Percentiles rank a stretch among this genome's conserved stretches.
These are phyloP conservation scores for Procambarus clarkii DNA, from an alignment of 1,140 invertebrate species.

Conservation along the genomic window DNA sequence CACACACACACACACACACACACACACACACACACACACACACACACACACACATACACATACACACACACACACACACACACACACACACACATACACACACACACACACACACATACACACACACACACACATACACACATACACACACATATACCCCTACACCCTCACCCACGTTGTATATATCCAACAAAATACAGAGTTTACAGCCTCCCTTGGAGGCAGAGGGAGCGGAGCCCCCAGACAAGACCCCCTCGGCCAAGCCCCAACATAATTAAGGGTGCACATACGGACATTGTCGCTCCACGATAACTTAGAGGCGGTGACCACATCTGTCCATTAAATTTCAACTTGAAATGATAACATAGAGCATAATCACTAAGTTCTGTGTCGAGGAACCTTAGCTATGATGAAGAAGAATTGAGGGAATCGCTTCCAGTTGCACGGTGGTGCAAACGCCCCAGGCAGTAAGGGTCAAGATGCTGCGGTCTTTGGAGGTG, in stretches of 20 bases:
- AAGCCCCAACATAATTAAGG: not conserved
- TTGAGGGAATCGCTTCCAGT: not conserved
- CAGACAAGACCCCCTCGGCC: not conserved
- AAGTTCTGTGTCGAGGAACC: conserved; percentile 50
- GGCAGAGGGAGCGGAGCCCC: not conserved
- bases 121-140: not conserved
- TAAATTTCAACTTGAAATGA: conserved; percentile 38
- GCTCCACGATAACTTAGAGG: not conserved
- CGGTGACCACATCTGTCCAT: conserved; percentile 44
- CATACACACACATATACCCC: not conserved
- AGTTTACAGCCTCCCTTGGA: too few relatives aligned
- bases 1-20: conserved; percentile 5
- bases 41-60: conserved; percentile 2
- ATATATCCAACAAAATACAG: too few relatives aligned
- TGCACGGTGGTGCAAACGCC: not conserved
- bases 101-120: not conserved
- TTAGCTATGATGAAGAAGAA: conserved; percentile 56
- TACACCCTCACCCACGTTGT: not conserved
- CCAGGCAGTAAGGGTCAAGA: not conserved
- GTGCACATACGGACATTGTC: not conserved
- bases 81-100: not conserved
- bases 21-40: not conserved
- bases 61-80: conserved; percentile 2
- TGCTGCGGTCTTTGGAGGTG: not conserved
- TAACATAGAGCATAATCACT: conserved; percentile 42